Evolutionary conservation across 2,113 vertebrate species (phyloP).

Genomic region (Lonchura striata): DNA sequence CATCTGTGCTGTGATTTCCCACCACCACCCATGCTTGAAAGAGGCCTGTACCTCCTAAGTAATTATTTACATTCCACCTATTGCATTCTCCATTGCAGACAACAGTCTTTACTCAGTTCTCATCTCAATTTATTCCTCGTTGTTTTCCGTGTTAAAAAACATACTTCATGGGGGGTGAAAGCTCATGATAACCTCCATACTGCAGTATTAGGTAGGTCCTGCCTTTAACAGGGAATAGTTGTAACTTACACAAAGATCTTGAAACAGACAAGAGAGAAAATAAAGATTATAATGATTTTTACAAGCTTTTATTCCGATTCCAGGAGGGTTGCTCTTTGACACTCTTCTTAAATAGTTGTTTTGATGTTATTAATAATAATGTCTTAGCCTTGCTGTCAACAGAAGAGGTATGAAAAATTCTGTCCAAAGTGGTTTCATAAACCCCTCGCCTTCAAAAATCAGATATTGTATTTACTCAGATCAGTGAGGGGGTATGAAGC

Average conservation of each 20-base stretch:
- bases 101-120: not conserved
- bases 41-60: conserved; percentile 14
- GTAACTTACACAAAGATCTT: not conserved
- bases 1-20: conserved; percentile 58
- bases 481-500: not conserved
- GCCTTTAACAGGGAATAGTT: not conserved
- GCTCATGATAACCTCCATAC: not conserved
- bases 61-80: conserved; percentile 60
- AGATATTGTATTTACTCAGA: not conserved
- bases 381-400: not conserved
- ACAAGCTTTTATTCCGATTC: not conserved
- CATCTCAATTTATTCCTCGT: not conserved
- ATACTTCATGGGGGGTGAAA: not conserved
- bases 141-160: not conserved
- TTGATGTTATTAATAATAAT: not conserved
- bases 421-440: not conserved
- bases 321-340: not conserved
- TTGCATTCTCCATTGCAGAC: not conserved
- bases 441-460: not conserved
- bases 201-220: not conserved
- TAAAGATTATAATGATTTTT: not conserved
- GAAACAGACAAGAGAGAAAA: not conserved
- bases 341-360: not conserved
- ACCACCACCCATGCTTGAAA: not conserved
- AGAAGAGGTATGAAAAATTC: not conserved